Evolutionary conservation across 2,888 invertebrate species (phyloP).

Genomic region (Machimus atricapillus): DNA sequence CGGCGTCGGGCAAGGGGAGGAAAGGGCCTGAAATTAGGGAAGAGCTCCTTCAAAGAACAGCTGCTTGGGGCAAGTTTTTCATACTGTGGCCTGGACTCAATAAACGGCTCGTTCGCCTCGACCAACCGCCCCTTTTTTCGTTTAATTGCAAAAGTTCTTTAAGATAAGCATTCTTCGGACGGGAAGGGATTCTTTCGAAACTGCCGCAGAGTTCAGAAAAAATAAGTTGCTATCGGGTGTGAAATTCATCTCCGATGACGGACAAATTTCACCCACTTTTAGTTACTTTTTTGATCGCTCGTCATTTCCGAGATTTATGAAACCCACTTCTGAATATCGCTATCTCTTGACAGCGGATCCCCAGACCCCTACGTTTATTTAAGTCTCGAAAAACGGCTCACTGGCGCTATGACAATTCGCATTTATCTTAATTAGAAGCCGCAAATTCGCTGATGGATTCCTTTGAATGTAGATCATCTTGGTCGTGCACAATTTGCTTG

Average conservation of each 20-base stretch:
- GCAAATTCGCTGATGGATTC: background rate
- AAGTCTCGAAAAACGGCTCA: background rate
- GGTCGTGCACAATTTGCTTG: background rate
- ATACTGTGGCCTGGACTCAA: background rate
- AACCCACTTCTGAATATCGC: background rate
- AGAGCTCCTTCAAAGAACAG: background rate
- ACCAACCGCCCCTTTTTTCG: background rate
- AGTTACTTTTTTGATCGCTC: background rate
- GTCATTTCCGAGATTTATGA: background rate
- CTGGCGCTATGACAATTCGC: background rate
- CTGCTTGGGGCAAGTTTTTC: background rate
- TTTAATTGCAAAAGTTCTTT: conserved; percentile 23
- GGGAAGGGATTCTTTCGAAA: background rate
- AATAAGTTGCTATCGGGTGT: background rate
- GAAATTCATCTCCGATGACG: background rate
- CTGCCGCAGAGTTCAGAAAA: background rate
- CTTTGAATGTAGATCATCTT: background rate
- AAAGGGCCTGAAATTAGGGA: background rate
- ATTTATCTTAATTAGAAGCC: conserved; percentile 15
- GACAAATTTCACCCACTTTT: conserved; percentile 17
- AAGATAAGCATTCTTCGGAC: background rate
- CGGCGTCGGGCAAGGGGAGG: background rate
- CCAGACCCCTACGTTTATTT: background rate
- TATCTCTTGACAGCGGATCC: background rate
- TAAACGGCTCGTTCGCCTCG: background rate